Percentiles rank a stretch among this genome's conserved stretches.
Conservation (phyloP, 2,113 vertebrate genomes). For the Pseudopipra pipra region DNA sequence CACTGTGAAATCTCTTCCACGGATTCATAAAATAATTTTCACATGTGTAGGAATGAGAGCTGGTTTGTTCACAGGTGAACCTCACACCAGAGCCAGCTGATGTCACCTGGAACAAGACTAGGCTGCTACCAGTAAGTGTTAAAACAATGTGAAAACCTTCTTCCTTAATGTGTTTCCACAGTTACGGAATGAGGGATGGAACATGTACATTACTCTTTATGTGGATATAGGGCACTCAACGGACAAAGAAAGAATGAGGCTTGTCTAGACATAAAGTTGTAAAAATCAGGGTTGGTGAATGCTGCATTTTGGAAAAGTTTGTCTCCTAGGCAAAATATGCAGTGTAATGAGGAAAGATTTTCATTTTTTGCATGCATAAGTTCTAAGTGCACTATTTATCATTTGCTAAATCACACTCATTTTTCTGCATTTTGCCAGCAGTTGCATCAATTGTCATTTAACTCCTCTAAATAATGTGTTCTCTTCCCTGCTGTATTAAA, state of each 20-base stretch:
- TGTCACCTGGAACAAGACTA: not conserved
- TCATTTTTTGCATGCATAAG: conserved; percentile 45
- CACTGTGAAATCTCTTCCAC: not conserved
- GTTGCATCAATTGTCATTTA: conserved; percentile 75
- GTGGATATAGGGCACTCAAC: not conserved
- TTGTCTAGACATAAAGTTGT: conserved; percentile 36
- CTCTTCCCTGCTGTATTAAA: conserved; percentile 73
- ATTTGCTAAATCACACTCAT: conserved; percentile 63
- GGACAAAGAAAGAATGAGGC: not conserved
- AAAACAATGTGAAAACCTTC: not conserved
- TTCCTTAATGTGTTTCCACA: not conserved
- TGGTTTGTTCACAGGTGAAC: not conserved
- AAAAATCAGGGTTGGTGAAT: conserved; percentile 29
- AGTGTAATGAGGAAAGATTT: conserved; percentile 62
- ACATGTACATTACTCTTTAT: not conserved
- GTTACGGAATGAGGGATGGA: not conserved
- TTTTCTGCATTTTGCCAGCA: conserved; percentile 57
- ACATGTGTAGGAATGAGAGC: fast-evolving
- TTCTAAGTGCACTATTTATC: conserved; percentile 64
- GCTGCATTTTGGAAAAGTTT: conserved; percentile 41
- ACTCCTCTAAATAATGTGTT: conserved; percentile 74
- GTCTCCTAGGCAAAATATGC: conserved; percentile 22
- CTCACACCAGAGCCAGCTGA: not conserved
- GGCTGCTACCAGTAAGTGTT: not conserved
- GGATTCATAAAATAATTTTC: not conserved